Conservation (phyloP, 2,888 invertebrate species). For the Tyria jacobaeae region DNA sequence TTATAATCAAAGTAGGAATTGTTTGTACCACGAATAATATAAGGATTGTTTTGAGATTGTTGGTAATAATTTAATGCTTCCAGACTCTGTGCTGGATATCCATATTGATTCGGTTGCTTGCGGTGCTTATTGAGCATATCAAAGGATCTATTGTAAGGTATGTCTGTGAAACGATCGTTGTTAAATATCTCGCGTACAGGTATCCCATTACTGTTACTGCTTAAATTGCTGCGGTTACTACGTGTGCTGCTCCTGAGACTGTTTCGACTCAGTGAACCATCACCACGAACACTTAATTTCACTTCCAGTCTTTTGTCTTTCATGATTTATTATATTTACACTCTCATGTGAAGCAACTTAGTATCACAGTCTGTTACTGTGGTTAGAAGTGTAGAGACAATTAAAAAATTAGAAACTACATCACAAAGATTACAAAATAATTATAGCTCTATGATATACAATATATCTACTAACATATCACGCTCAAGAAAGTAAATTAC, state of each 20-base stretch:
- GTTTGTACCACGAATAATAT: conserved; percentile 55
- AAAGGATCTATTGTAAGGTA: conserved; percentile 76
- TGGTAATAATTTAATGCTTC: conserved; percentile 74
- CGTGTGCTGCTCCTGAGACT: conserved; percentile 75
- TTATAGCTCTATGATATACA: conserved; percentile 60
- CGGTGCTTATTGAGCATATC: conserved; percentile 76
- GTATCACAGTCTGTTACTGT: conserved; percentile 55
- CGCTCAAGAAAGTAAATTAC: conserved; percentile 74
- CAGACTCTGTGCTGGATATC: conserved; percentile 79
- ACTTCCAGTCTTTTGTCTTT: conserved; percentile 82
- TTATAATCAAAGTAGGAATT: conserved; percentile 70
- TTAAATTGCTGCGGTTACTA: conserved; percentile 74
- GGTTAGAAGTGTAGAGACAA: conserved; percentile 26
- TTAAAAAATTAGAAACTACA: conserved; percentile 53
- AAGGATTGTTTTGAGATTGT: conserved; percentile 57
- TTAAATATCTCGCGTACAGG: conserved; percentile 81
- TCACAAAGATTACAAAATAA: conserved; percentile 60
- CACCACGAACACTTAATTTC: conserved; percentile 81
- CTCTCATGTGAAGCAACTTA: conserved; percentile 42
- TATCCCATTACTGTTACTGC: conserved; percentile 67
- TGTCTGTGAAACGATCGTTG: conserved; percentile 70
- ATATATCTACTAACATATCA: conserved; percentile 60
- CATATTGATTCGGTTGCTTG: conserved; percentile 69
- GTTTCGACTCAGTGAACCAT: conserved; percentile 77
- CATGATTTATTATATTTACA: conserved; percentile 62